Conservation (phyloP, 1,140 invertebrate species). For the Lordiphosa stackelbergi region DNA sequence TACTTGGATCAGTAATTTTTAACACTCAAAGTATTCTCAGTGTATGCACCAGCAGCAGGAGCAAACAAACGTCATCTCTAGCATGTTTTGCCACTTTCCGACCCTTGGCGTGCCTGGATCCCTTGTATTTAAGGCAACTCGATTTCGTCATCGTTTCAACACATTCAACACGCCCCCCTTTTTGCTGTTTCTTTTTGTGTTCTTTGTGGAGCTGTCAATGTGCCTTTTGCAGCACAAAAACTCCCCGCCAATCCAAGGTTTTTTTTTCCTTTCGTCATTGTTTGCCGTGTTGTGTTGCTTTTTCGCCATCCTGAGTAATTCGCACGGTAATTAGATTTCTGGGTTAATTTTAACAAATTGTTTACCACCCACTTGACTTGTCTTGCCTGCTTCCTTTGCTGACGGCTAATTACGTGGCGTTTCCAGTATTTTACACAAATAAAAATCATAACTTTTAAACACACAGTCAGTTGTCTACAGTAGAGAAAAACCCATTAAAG, state of each 20-base stretch:
- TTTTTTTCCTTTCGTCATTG: conserved; percentile 17
- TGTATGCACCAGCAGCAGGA: no score
- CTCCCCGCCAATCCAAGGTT: conserved; percentile 9
- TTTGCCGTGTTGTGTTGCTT: conserved; percentile 15
- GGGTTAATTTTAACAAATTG: conserved; percentile 56
- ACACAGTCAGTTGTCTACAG: conserved; percentile 2
- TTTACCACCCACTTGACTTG: conserved; percentile 28
- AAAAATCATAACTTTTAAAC: conserved; percentile 43
- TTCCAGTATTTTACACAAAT: conserved; percentile 21
- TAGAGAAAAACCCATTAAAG: conserved; percentile 51
- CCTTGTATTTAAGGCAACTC: conserved; percentile 37
- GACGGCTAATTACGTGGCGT: conserved; percentile 52
- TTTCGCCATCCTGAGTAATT: conserved; percentile 28
- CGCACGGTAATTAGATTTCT: conserved; percentile 72
- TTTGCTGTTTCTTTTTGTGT: conserved; percentile 17
- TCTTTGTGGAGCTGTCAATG: conserved; percentile 12
- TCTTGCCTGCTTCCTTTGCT: conserved; percentile 13
- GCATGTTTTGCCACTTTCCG: conserved; percentile 26
- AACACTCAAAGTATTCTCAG: no score
- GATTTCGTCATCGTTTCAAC: conserved; percentile 63
- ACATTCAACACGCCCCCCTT: conserved; percentile 39
- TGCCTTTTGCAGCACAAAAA: conserved; percentile 26
- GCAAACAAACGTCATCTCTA: conserved; percentile 34
- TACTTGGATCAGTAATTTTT: no score
- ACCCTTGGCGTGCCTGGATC: conserved; percentile 18